A percentile compares a stretch with the other conserved stretches of the same genome.
phyloP scores from a whole-genome alignment of 2,797 vertebrate species.

The Allobates femoralis region DNA sequence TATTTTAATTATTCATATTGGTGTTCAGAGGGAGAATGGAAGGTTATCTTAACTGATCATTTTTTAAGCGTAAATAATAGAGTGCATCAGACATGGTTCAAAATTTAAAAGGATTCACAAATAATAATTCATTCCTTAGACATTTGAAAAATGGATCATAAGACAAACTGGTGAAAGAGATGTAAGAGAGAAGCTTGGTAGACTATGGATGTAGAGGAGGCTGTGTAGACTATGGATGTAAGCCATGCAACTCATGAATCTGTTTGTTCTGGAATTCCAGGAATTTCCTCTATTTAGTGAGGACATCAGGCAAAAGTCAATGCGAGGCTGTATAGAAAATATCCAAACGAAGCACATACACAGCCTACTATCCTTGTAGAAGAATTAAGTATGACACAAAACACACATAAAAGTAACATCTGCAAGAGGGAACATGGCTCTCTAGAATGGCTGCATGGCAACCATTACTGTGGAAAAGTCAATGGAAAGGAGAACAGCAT shows the following conservation, averaged over 20 bases:
- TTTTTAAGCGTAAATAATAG: slow-evolving; percentile 30
- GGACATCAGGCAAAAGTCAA: slow-evolving; percentile 1
- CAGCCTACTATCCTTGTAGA: neutral
- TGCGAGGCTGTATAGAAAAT: neutral
- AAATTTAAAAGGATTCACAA: neutral
- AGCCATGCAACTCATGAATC: neutral
- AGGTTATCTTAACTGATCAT: slow-evolving; percentile 22
- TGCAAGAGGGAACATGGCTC: slow-evolving; percentile 19
- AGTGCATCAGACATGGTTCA: no score
- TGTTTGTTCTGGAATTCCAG: slow-evolving; percentile 12
- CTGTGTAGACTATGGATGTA: neutral
- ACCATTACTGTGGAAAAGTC: slow-evolving; percentile 29
- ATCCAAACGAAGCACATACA: neutral
- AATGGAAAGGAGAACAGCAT: neutral
- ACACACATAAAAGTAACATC: slow-evolving; percentile 6
- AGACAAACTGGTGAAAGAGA: neutral
- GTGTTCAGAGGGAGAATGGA: slow-evolving; percentile 27
- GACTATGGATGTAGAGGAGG: neutral
- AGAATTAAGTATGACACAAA: neutral
- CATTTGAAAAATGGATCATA: neutral
- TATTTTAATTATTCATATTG: slow-evolving; percentile 58
- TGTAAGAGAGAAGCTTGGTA: neutral
- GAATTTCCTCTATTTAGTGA: slow-evolving; percentile 33
- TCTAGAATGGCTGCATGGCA: neutral
- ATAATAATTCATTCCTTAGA: neutral